phyloP scores from a whole-genome alignment of 2,113 vertebrate species.

The Turnix velox region DNA sequence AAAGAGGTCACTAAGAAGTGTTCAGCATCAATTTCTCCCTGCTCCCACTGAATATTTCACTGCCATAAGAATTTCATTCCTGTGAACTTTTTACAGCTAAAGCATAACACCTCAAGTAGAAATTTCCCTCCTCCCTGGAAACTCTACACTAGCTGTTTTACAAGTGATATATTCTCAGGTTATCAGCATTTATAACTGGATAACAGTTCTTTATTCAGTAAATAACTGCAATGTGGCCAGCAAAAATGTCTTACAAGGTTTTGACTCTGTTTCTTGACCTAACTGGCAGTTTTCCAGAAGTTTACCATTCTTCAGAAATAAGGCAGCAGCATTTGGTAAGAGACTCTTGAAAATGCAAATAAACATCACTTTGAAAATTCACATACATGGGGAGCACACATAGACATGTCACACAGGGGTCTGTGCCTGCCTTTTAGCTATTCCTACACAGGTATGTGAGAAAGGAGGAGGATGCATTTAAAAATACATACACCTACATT shows the following conservation, averaged over 20 bases:
- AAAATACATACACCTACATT: background rate
- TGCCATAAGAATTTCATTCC: background rate
- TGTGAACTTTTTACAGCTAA: background rate
- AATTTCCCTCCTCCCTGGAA: background rate
- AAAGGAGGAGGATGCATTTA: background rate
- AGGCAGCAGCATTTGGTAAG: background rate
- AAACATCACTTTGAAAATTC: background rate
- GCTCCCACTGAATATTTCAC: background rate
- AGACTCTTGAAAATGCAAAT: background rate
- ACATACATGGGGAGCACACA: background rate
- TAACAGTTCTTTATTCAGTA: background rate
- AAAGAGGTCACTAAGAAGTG: background rate
- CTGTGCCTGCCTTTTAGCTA: background rate
- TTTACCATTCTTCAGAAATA: background rate
- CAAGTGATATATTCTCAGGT: background rate
- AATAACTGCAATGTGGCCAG: background rate
- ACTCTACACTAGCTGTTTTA: background rate
- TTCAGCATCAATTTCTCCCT: background rate
- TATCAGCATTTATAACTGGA: background rate
- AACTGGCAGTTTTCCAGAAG: background rate
- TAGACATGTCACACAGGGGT: background rate
- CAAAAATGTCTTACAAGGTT: background rate
- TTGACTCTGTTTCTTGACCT: background rate
- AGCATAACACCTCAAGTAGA: background rate
- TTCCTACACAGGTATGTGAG: background rate